Evolutionary conservation across 2,797 vertebrate species (phyloP).

Genomic region (Ptychobarbus kaznakovi): DNA sequence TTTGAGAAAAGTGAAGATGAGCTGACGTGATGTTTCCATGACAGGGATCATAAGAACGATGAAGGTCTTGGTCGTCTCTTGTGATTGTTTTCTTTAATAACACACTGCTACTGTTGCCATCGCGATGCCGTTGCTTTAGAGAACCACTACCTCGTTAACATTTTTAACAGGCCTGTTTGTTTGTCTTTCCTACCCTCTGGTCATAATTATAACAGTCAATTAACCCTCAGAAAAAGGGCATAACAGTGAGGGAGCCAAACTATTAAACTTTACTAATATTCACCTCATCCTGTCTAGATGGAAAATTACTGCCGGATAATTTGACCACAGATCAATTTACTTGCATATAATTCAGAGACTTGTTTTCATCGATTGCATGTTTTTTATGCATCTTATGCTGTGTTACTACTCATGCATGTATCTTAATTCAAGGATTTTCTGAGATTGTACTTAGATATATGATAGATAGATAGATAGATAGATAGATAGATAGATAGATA

Average conservation of each 20-base stretch:
- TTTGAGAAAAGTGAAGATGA: neutral
- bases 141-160: conserved; percentile 53
- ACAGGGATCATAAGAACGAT: neutral
- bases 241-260: conserved; percentile 12
- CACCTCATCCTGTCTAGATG: conserved; percentile 3
- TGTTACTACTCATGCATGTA: neutral
- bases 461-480: neutral
- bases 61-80: neutral
- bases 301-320: neutral
- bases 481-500: neutral
- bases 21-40: neutral
- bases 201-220: conserved; percentile 44
- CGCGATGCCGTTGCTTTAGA: conserved; percentile 29
- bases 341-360: neutral
- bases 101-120: conserved; percentile 44
- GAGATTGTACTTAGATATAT: neutral
- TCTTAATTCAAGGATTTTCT: neutral
- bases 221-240: conserved; percentile 40
- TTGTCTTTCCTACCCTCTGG: conserved; percentile 41
- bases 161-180: conserved; percentile 51
- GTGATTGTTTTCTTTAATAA: conserved; percentile 54
- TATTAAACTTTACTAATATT: conserved; percentile 39
- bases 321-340: neutral
- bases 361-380: neutral
- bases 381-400: neutral